A percentile compares a stretch with the other conserved stretches of the same genome.
These are phyloP conservation scores for Linnaemya vulpina DNA, from an alignment of 2,888 invertebrate species.

Conservation along the genomic window DNA sequence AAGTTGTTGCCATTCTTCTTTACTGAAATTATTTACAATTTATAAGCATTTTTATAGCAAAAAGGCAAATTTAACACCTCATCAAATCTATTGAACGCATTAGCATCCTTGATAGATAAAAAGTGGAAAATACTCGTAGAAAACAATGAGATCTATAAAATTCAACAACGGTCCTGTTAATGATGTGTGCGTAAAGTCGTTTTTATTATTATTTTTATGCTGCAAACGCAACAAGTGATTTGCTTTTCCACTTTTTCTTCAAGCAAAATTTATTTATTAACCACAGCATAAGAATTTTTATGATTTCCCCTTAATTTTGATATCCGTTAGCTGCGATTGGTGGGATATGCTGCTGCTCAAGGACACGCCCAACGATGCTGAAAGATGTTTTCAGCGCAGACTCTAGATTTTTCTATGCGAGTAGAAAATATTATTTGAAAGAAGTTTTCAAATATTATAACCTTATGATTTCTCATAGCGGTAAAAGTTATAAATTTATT, in stretches of 20 bases:
- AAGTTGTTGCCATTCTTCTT: conserved; percentile 13
- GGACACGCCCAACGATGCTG: conserved; percentile 49
- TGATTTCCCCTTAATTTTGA: conserved; percentile 22
- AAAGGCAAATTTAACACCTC: conserved; percentile 56
- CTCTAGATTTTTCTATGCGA: conserved; percentile 19
- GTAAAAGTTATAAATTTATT: conserved; percentile 32
- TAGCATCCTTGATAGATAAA: conserved; percentile 37
- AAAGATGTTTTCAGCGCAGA: conserved; percentile 28
- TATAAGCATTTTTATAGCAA: conserved; percentile 37
- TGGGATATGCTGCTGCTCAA: conserved; percentile 14
- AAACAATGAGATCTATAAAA: conserved; percentile 60
- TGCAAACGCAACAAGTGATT: conserved; percentile 63
- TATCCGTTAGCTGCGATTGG: conserved; percentile 64
- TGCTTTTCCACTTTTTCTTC: conserved; percentile 29
- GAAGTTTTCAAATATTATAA: conserved; percentile 25
- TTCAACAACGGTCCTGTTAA: conserved; percentile 62
- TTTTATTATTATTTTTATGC: neutral
- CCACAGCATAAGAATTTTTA: neutral
- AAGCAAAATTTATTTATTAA: conserved; percentile 29
- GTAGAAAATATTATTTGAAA: conserved; percentile 34
- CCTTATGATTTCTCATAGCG: conserved; percentile 2
- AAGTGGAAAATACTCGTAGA: conserved; percentile 17
- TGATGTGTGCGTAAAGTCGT: conserved; percentile 38
- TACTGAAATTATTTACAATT: conserved; percentile 37
- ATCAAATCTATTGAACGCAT: conserved; percentile 56